Evolutionary conservation across 2,797 vertebrate genomes (phyloP).

Genomic region (Psittacula derbiana): DNA sequence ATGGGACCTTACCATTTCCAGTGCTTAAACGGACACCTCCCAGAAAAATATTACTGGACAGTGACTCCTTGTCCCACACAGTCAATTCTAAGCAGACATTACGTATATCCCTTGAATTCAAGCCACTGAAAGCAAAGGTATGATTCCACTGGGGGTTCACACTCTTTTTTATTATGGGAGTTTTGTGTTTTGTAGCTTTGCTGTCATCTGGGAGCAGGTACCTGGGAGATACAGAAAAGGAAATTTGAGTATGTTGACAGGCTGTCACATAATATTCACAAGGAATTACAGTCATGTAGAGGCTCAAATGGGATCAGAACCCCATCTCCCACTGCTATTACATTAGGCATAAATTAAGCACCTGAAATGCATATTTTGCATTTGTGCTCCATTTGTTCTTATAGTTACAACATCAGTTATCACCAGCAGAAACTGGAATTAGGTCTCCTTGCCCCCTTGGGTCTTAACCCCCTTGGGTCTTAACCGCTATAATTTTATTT

Average conservation of each 20-base stretch:
- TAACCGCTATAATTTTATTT: not conserved
- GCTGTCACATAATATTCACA: not conserved
- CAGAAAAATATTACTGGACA: slow-evolving; percentile 94
- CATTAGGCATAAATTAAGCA: not conserved
- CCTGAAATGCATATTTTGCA: not conserved
- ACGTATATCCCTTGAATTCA: slow-evolving; percentile 86
- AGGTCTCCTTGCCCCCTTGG: not conserved
- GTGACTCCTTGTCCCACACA: slow-evolving; percentile 95
- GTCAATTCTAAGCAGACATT: slow-evolving; percentile 94
- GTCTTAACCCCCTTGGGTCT: not conserved
- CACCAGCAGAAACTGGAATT: not conserved
- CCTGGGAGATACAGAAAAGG: slow-evolving; percentile 65
- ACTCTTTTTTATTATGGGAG: slow-evolving; percentile 86
- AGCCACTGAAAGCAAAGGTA: slow-evolving; percentile 90
- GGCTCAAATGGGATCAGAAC: not conserved
- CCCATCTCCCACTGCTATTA: not conserved
- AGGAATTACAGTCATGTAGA: not conserved
- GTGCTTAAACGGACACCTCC: slow-evolving; percentile 91
- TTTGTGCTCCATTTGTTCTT: not conserved
- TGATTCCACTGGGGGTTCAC: slow-evolving; percentile 97
- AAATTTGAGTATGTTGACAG: not conserved
- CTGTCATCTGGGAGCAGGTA: slow-evolving; percentile 94
- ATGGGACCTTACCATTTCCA: slow-evolving; percentile 83
- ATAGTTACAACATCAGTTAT: not conserved
- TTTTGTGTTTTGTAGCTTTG: slow-evolving; percentile 98